phyloP scores from a whole-genome alignment of 2,888 invertebrate genomes.

The Drosophila buzzatii region DNA sequence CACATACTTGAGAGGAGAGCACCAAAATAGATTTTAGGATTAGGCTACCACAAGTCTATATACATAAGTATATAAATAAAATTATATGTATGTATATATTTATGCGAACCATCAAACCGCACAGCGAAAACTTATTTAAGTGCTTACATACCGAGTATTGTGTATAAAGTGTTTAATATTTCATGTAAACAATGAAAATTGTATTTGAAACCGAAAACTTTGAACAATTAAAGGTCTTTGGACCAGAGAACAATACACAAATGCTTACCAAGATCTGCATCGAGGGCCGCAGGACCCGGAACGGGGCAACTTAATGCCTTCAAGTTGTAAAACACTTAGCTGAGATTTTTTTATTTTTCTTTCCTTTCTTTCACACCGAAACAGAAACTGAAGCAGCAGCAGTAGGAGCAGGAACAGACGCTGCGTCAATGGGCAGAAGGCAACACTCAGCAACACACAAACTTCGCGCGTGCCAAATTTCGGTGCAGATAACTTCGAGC shows the following conservation, averaged over 20 bases:
- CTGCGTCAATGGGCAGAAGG: background rate
- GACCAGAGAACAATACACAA: conserved; percentile 29
- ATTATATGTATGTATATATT: background rate
- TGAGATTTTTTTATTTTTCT: conserved; percentile 63
- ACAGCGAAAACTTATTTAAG: conserved; percentile 31
- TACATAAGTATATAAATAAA: background rate
- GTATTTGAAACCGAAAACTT: conserved; percentile 25
- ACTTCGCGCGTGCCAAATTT: conserved; percentile 67
- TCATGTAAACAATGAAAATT: conserved; percentile 17
- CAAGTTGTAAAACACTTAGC: conserved; percentile 81
- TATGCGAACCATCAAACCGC: conserved; percentile 8
- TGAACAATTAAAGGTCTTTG: conserved; percentile 46
- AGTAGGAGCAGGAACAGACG: background rate
- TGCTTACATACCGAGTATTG: conserved; percentile 11
- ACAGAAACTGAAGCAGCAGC: conserved; percentile 14
- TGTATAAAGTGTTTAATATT: conserved; percentile 4
- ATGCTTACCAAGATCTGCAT: conserved; percentile 69
- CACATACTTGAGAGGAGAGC: conserved; percentile 27
- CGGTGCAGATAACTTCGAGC: conserved; percentile 74
- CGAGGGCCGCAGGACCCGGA: conserved; percentile 6
- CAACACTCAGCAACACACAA: conserved; percentile 37
- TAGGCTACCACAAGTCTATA: conserved; percentile 5
- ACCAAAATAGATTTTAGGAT: conserved; percentile 37
- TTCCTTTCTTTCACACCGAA: conserved; percentile 14
- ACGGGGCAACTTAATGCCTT: conserved; percentile 70